Conservation (phyloP, 2,797 vertebrate species). For the Sebastes matsubarae region DNA sequence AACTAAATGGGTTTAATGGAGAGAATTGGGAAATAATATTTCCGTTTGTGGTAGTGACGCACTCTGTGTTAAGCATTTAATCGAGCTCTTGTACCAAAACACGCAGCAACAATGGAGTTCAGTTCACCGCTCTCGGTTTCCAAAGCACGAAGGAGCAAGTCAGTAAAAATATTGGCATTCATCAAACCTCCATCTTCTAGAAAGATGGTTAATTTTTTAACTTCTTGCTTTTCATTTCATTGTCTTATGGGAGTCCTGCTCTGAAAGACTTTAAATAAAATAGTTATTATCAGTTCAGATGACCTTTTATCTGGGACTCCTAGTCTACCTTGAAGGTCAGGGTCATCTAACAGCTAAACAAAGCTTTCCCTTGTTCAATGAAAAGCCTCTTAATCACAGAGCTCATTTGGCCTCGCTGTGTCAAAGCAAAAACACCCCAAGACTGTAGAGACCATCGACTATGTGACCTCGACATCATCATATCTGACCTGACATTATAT, state of each 20-base stretch:
- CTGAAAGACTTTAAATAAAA: neutral
- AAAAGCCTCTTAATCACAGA: neutral
- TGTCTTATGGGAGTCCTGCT: neutral
- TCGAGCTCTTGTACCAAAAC: neutral
- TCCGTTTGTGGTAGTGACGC: neutral
- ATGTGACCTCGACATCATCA: neutral
- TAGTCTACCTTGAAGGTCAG: neutral
- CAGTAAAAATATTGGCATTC: neutral
- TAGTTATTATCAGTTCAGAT: neutral
- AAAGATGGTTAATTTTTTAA: neutral
- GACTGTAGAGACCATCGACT: neutral
- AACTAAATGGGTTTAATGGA: conserved; percentile 6
- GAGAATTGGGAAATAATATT: neutral
- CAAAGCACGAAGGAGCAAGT: neutral
- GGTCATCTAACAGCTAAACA: neutral
- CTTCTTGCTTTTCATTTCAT: neutral
- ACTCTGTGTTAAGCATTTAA: neutral
- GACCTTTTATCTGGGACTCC: neutral
- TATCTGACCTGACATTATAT: neutral
- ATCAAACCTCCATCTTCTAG: neutral
- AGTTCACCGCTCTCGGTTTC: neutral
- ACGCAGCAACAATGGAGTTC: neutral
- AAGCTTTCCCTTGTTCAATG: neutral
- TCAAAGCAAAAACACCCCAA: neutral
- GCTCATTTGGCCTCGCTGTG: neutral